A percentile compares a stretch with the other conserved stretches of the same genome.
phyloP scores from a whole-genome alignment of 2,888 invertebrate genomes.

The Linnaemya vulpina region DNA sequence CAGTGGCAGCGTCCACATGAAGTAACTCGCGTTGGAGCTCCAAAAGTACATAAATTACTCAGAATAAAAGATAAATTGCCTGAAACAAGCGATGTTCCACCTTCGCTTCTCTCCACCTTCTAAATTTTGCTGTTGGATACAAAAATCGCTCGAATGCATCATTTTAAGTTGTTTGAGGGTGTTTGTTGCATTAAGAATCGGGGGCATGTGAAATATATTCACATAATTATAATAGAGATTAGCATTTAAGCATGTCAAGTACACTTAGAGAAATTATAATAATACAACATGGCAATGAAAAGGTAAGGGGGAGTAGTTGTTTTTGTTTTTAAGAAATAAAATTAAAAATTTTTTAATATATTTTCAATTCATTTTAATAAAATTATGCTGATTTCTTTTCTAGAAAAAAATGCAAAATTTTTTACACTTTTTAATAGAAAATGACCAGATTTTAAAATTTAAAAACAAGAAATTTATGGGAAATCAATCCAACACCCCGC shows the following conservation, averaged over 20 bases:
- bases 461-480: no score
- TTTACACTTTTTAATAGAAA: no score
- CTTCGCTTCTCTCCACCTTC: slow-evolving; percentile 33
- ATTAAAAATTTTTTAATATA: neutral
- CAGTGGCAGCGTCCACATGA: slow-evolving; percentile 35
- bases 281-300: neutral
- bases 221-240: slow-evolving; percentile 49
- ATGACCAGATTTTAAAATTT: no score
- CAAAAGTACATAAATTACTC: slow-evolving; percentile 71
- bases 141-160: neutral
- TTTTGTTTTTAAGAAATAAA: no score
- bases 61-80: slow-evolving; percentile 70
- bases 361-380: neutral
- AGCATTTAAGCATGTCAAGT: slow-evolving; percentile 45
- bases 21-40: slow-evolving; percentile 67
- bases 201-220: slow-evolving; percentile 37
- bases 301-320: neutral
- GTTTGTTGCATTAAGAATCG: slow-evolving; percentile 3
- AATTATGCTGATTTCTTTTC: no score
- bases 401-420: no score
- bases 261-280: slow-evolving; percentile 6
- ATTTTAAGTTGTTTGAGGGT: neutral
- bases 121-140: neutral
- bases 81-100: slow-evolving; percentile 59
- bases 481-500: no score